Percentiles rank a stretch among this genome's conserved stretches.
These are phyloP conservation scores for Agyllia agylla DNA, from an alignment of 2,888 invertebrate genomes.

Conservation along the genomic window DNA sequence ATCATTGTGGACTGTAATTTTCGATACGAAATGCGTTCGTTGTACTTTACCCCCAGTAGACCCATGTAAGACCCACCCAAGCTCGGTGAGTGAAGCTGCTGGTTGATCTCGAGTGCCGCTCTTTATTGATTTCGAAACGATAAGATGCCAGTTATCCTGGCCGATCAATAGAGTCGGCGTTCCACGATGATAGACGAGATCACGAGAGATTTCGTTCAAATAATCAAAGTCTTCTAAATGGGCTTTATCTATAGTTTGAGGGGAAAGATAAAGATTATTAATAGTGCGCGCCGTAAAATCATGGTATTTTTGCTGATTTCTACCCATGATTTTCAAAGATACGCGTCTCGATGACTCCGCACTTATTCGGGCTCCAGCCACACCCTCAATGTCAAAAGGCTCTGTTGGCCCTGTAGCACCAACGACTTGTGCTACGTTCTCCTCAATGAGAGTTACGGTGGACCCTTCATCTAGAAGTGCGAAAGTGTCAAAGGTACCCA, in stretches of 20 bases:
- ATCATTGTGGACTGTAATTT: neutral
- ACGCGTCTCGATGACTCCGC: neutral
- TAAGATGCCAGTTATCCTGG: neutral
- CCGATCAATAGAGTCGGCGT: neutral
- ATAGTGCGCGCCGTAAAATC: neutral
- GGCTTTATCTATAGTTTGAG: neutral
- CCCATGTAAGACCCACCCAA: neutral
- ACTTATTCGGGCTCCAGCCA: neutral
- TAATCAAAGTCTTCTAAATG: neutral
- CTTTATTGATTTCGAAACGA: neutral
- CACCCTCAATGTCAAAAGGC: neutral
- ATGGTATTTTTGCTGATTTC: neutral
- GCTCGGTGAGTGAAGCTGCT: neutral
- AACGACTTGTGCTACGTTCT: neutral
- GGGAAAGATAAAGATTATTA: neutral
- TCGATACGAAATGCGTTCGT: neutral
- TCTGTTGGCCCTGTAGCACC: neutral
- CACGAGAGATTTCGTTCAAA: neutral
- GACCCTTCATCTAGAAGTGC: neutral
- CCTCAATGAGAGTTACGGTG: neutral
- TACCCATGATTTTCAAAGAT: neutral
- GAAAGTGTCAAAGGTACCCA: neutral
- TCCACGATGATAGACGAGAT: neutral
- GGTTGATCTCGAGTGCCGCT: neutral
- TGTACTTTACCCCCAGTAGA: neutral